phyloP scores from a whole-genome alignment of 1,140 invertebrate species.

The Temnothorax longispinosus region DNA sequence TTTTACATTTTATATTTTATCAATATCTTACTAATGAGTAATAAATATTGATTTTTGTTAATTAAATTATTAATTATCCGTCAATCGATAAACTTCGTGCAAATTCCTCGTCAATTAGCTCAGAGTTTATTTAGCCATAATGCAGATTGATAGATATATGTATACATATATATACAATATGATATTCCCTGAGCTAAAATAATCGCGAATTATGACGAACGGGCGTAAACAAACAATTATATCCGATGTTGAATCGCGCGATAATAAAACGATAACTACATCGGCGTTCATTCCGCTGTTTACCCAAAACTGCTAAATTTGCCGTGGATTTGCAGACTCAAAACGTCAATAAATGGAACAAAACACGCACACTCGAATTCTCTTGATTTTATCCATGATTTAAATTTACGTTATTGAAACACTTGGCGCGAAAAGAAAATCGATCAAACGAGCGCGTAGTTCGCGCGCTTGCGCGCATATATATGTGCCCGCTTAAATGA shows the following conservation, averaged over 20 bases:
- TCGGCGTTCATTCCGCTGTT: background rate
- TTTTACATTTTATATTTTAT: background rate
- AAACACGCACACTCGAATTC: background rate
- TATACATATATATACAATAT: background rate
- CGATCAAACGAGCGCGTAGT: background rate
- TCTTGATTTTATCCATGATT: constrained; percentile 36
- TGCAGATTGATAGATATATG: background rate
- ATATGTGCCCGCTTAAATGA: constrained; percentile 14
- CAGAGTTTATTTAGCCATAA: constrained; percentile 28
- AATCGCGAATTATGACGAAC: constrained; percentile 8
- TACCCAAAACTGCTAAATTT: background rate
- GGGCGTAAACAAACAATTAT: constrained; percentile 28
- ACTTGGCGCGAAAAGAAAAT: constrained; percentile 17
- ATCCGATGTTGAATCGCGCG: background rate
- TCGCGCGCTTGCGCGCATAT: background rate
- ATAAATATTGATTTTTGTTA: constrained; percentile 24
- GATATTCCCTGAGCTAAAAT: constrained; percentile 12
- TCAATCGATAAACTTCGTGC: background rate
- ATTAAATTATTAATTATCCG: constrained; percentile 23
- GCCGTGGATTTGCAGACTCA: background rate
- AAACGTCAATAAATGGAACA: constrained; percentile 23
- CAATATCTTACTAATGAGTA: background rate
- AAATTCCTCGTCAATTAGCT: constrained; percentile 27
- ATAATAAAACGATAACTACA: constrained; percentile 18
- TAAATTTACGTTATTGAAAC: constrained; percentile 36